Conservation (phyloP, 2,797 vertebrate species). For the Garrulus glandarius region DNA sequence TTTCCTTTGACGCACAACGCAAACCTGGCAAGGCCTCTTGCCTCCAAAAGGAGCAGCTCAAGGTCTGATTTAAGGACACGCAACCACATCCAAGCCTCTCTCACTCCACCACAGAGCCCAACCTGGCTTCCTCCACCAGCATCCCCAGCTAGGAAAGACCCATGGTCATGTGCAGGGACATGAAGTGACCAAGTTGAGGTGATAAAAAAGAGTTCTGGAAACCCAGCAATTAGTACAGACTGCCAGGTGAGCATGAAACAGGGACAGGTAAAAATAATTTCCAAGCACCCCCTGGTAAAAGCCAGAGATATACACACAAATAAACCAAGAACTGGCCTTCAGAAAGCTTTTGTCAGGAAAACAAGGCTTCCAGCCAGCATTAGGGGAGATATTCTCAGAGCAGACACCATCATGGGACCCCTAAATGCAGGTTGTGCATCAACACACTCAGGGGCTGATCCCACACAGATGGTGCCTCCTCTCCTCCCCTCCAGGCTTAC, state of each 20-base stretch:
- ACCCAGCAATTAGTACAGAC: neutral
- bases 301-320: neutral
- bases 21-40: neutral
- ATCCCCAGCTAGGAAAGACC: rapidly evolving
- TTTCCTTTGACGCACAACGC: neutral
- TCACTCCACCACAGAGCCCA: neutral
- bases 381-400: rapidly evolving
- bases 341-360: neutral
- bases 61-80: neutral
- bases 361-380: neutral
- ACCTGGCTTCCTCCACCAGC: neutral
- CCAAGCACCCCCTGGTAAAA: neutral
- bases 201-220: neutral
- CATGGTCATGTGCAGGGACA: rapidly evolving
- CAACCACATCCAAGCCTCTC: neutral
- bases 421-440: neutral
- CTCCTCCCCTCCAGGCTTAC: neutral
- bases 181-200: neutral
- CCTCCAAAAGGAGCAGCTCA: neutral
- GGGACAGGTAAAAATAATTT: neutral
- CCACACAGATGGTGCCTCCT: neutral
- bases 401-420: neutral
- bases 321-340: neutral
- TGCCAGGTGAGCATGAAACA: neutral
- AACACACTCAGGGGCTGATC: neutral